Evolutionary conservation across 1,140 invertebrate genomes (phyloP).

Genomic region (Caenorhabditis latens): DNA sequence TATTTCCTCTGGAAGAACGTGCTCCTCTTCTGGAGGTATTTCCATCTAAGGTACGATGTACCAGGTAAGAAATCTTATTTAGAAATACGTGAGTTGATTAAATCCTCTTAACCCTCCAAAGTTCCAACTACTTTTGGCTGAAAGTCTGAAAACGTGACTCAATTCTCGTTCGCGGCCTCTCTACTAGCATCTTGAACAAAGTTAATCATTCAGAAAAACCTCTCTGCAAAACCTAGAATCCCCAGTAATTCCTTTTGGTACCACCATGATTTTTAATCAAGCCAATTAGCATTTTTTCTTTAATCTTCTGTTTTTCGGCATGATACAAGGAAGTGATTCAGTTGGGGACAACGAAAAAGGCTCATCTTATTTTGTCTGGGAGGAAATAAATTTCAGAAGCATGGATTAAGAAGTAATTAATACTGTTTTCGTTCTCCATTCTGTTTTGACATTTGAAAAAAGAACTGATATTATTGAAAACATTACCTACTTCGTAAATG

Average conservation of each 20-base stretch:
- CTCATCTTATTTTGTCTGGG: neutral
- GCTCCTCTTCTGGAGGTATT: conserved; percentile 26
- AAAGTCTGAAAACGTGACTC: neutral
- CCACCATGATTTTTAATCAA: neutral
- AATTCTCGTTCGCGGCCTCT: too few species aligned
- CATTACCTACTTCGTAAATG: too few species aligned
- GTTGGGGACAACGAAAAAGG: neutral
- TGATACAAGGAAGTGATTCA: neutral
- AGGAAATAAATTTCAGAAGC: neutral
- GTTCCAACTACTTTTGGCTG: neutral
- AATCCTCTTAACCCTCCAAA: neutral
- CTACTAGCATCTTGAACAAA: too few species aligned
- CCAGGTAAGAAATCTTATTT: neutral
- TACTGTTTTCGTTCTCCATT: too few species aligned
- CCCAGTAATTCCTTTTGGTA: neutral
- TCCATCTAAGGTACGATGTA: conserved; percentile 34
- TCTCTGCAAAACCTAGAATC: too few species aligned
- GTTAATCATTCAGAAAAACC: too few species aligned
- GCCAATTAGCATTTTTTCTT: neutral
- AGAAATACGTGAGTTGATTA: neutral
- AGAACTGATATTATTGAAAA: too few species aligned
- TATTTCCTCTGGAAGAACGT: conserved; percentile 16
- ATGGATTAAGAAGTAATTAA: neutral
- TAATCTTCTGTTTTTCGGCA: neutral
- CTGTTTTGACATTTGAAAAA: too few species aligned